phyloP scores from a whole-genome alignment of 2,888 invertebrate genomes.

The Rhingia campestris region DNA sequence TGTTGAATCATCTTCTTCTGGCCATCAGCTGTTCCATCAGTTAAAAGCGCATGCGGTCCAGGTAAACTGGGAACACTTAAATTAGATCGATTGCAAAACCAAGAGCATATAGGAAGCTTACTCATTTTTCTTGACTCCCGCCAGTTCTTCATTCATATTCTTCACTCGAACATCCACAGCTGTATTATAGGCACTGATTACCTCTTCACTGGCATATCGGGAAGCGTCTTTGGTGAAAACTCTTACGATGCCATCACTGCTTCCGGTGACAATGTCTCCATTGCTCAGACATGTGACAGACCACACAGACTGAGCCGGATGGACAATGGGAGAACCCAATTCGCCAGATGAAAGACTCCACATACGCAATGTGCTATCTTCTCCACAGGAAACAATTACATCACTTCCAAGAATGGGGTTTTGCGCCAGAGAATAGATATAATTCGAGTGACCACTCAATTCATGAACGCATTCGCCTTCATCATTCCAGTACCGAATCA shows the following conservation, averaged over 20 bases:
- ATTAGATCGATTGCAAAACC: neutral
- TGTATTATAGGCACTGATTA: constrained; percentile 87
- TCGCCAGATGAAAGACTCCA: constrained; percentile 85
- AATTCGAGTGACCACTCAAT: constrained; percentile 93
- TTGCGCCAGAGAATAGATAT: constrained; percentile 89
- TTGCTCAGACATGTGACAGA: constrained; percentile 90
- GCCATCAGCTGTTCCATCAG: constrained; percentile 90
- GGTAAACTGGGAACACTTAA: constrained; percentile 86
- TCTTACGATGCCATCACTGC: constrained; percentile 93
- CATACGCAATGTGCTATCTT: constrained; percentile 92
- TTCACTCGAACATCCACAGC: constrained; percentile 87
- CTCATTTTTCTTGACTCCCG: constrained; percentile 93
- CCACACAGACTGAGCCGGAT: constrained; percentile 96
- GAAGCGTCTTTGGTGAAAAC: constrained; percentile 90
- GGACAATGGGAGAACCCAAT: constrained; percentile 81
- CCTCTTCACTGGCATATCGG: constrained; percentile 87
- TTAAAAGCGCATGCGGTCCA: constrained; percentile 89
- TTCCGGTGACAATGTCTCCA: constrained; percentile 94
- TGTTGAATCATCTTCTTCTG: constrained; percentile 93
- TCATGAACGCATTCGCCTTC: constrained; percentile 90
- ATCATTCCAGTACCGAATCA: constrained; percentile 92
- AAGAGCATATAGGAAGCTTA: constrained; percentile 82
- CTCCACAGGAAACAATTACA: constrained; percentile 92
- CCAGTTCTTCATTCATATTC: constrained; percentile 88
- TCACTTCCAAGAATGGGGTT: constrained; percentile 84